Evolutionary conservation across 2,888 invertebrate genomes (phyloP).

Genomic region (Uloborus plumipes): DNA sequence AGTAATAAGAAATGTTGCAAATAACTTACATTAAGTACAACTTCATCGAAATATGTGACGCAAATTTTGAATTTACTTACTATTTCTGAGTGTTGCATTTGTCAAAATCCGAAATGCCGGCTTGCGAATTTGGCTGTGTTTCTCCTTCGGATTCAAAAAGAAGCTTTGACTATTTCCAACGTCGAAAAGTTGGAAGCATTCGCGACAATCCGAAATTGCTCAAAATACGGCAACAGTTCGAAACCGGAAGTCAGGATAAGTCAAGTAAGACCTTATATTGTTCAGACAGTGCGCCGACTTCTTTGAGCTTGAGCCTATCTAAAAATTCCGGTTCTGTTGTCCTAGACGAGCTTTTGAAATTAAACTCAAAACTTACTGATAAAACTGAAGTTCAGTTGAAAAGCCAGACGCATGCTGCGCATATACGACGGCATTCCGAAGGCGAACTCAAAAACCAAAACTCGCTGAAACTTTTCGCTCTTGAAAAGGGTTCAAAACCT

Average conservation of each 20-base stretch:
- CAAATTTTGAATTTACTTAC: conserved; percentile 10
- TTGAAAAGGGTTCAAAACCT: background rate
- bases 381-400: conserved; percentile 13
- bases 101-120: conserved; percentile 14
- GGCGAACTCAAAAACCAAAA: conserved; percentile 18
- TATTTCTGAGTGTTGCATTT: background rate
- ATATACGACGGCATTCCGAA: conserved; percentile 44
- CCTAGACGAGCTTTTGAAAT: conserved; percentile 29
- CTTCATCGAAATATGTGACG: conserved; percentile 18
- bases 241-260: conserved; percentile 22
- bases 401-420: background rate
- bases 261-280: background rate
- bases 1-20: background rate
- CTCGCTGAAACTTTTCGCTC: conserved; percentile 4
- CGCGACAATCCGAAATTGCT: conserved; percentile 52
- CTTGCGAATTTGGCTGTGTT: background rate
- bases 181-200: conserved; percentile 53
- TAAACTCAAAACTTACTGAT: conserved; percentile 10
- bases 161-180: conserved; percentile 30
- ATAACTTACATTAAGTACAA: background rate
- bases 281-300: conserved; percentile 32
- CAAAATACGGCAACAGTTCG: conserved; percentile 53
- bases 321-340: conserved; percentile 13
- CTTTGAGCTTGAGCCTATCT: conserved; percentile 14
- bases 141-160: conserved; percentile 11